These are phyloP conservation scores for Xiphophorus birchmanni DNA, from an alignment of 2,797 vertebrate species.

Conservation along the genomic window DNA sequence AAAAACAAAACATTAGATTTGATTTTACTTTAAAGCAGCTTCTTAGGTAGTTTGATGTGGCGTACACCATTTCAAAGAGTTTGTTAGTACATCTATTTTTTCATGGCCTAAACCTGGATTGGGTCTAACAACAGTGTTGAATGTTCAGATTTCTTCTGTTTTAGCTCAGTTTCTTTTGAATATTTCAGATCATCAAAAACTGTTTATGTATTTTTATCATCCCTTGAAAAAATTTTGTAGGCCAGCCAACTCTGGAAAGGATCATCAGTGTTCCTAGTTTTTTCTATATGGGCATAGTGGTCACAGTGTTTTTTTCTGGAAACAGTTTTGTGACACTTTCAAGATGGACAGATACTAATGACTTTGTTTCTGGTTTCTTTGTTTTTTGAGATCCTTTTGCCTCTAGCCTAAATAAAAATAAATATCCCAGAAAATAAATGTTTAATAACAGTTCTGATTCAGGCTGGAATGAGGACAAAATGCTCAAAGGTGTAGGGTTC, in stretches of 20 bases:
- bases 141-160: not conserved
- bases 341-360: no score
- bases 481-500: slow-evolving; percentile 7
- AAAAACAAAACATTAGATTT: not conserved
- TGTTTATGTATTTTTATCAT: no score
- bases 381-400: no score
- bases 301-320: no score
- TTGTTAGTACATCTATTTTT: not conserved
- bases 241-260: no score
- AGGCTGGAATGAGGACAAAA: slow-evolving; percentile 30
- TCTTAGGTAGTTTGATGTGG: not conserved
- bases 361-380: no score
- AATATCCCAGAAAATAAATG: slow-evolving; percentile 11
- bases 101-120: slow-evolving; percentile 56
- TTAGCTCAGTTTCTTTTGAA: not conserved
- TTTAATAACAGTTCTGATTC: slow-evolving; percentile 30
- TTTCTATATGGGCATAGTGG: no score
- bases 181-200: not conserved
- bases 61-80: slow-evolving; percentile 3
- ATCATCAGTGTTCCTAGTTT: no score
- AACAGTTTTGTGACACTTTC: no score
- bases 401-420: no score
- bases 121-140: slow-evolving; percentile 32
- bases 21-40: not conserved
- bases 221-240: no score